Evolutionary conservation across 2,797 vertebrate genomes (phyloP).

Genomic region (Premnoplex brunnescens): DNA sequence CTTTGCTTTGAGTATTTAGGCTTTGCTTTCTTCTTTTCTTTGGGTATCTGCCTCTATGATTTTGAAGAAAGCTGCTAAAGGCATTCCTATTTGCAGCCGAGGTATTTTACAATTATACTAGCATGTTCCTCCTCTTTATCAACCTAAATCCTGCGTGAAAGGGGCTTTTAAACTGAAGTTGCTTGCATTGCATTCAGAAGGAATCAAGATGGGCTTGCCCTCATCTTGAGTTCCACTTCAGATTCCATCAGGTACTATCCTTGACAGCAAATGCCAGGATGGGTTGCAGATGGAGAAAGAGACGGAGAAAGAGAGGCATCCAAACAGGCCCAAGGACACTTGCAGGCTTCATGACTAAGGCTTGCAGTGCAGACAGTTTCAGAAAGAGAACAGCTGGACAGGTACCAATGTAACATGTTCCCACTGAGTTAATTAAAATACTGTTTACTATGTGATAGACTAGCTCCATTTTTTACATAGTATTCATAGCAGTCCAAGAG

Average conservation of each 20-base stretch:
- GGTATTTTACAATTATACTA: not conserved
- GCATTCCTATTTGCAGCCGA: not conserved
- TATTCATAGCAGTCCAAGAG: not conserved
- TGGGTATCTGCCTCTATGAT: not conserved
- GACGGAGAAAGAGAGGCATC: not conserved
- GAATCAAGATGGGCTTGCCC: not conserved
- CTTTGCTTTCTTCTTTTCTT: not conserved
- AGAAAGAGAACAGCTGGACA: not conserved
- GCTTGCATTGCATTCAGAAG: not conserved
- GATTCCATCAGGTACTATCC: not conserved
- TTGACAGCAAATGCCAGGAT: not conserved
- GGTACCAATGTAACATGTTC: not conserved
- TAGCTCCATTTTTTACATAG: not conserved
- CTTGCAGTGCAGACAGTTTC: not conserved
- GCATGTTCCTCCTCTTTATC: not conserved
- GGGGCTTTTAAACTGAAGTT: not conserved
- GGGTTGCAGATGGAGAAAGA: not conserved
- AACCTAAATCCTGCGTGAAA: not conserved
- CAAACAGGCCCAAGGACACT: not conserved
- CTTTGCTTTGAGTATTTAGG: not conserved
- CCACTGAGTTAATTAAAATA: not conserved
- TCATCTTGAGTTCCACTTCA: not conserved
- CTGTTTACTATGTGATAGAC: not conserved
- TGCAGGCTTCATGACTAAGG: not conserved
- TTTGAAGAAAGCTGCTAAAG: not conserved